A percentile compares a stretch with the other conserved stretches of the same genome.
Conservation (phyloP, 2,113 vertebrate species). For the Chamaea fasciata region DNA sequence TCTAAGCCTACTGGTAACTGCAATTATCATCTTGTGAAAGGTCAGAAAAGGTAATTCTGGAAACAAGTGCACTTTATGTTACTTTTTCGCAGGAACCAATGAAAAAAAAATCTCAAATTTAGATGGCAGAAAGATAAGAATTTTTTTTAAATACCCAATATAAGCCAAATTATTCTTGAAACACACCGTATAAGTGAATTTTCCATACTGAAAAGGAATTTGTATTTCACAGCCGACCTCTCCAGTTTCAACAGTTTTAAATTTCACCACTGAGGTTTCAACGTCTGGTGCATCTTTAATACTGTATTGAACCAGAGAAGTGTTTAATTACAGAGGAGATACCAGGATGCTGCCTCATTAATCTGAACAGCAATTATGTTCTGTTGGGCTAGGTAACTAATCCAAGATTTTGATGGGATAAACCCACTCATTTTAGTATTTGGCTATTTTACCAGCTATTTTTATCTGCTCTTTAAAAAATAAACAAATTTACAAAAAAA, state of each 20-base stretch:
- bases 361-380: conserved; percentile 51
- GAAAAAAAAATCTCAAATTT: conserved; percentile 84
- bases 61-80: conserved; percentile 91
- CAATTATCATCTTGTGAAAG: conserved; percentile 96
- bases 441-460: conserved; percentile 4
- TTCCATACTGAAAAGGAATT: not conserved
- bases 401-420: conserved; percentile 35
- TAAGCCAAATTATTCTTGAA: conserved; percentile 28
- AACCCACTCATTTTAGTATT: conserved; percentile 11
- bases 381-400: conserved; percentile 34
- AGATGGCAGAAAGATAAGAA: conserved; percentile 48
- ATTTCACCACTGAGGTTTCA: conserved; percentile 48
- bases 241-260: conserved; percentile 59
- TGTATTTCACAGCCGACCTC: conserved; percentile 11
- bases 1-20: conserved; percentile 82
- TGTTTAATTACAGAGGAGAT: conserved; percentile 59
- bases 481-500: not conserved
- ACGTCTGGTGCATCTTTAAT: conserved; percentile 51
- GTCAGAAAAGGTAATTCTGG: conserved; percentile 90
- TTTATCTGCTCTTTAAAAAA: not conserved
- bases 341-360: conserved; percentile 63
- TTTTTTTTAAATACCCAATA: not conserved
- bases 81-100: conserved; percentile 87
- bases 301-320: conserved; percentile 13
- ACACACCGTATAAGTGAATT: not conserved